Conservation (phyloP, 1,140 invertebrate species). For the Nixonia krombeini region DNA sequence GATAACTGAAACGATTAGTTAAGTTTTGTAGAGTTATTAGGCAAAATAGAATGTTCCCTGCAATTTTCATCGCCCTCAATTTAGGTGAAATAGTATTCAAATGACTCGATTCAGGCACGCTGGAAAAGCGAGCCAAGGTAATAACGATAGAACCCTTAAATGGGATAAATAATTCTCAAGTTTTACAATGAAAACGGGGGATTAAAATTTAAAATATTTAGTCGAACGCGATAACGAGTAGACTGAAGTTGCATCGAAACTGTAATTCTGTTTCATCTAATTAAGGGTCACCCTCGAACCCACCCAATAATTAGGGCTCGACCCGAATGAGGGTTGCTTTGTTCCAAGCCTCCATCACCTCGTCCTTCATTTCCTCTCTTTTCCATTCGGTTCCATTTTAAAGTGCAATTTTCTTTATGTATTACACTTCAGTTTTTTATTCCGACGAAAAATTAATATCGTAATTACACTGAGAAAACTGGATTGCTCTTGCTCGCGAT, state of each 20-base stretch:
- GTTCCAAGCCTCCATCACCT: not conserved
- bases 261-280: not conserved
- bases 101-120: too few relatives aligned
- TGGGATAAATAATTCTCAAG: not conserved
- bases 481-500: too few relatives aligned
- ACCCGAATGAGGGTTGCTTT: not conserved
- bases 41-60: too few relatives aligned
- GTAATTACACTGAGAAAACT: too few relatives aligned
- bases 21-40: too few relatives aligned
- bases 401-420: conserved; percentile 1
- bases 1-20: too few relatives aligned
- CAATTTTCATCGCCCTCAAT: not conserved
- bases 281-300: not conserved
- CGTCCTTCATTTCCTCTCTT: not conserved
- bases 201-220: not conserved
- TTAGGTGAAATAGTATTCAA: not conserved
- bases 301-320: not conserved
- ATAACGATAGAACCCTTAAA: not conserved
- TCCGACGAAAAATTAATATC: too few relatives aligned
- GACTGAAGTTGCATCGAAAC: not conserved
- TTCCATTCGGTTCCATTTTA: not conserved
- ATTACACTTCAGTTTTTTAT: too few relatives aligned
- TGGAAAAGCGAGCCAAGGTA: too few relatives aligned
- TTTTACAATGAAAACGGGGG: not conserved
- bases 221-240: not conserved